Conservation (phyloP, 2,113 vertebrate species). For the Terrapene triunguis region DNA sequence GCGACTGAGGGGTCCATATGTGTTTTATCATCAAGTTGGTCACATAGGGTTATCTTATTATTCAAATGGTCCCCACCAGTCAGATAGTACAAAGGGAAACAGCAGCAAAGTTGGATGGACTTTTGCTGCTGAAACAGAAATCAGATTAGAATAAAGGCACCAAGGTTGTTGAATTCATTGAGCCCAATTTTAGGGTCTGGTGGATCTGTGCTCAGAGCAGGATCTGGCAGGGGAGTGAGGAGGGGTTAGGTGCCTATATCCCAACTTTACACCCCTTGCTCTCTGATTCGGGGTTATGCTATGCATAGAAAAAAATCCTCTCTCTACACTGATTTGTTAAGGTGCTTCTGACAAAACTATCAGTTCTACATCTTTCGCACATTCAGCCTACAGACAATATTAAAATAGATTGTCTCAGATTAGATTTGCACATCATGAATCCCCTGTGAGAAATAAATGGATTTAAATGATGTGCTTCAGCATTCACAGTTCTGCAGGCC, state of each 20-base stretch:
- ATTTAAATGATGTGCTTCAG: constrained; percentile 27
- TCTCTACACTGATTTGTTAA: neutral
- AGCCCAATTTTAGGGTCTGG: neutral
- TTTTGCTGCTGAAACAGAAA: neutral
- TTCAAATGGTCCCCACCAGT: neutral
- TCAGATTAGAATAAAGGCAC: neutral
- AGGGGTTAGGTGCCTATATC: neutral
- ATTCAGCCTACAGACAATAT: neutral
- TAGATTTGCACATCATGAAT: constrained; percentile 5
- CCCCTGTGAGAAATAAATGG: constrained; percentile 12
- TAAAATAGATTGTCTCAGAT: constrained; percentile 12
- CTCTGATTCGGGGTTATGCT: neutral
- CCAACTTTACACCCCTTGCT: neutral
- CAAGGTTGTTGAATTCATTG: neutral
- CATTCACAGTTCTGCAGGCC: neutral
- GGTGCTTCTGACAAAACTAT: neutral
- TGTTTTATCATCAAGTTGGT: neutral
- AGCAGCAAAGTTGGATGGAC: neutral
- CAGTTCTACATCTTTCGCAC: neutral
- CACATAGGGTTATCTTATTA: neutral
- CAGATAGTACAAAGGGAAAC: neutral
- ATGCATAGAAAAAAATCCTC: neutral
- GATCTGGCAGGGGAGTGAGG: neutral
- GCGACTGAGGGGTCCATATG: neutral
- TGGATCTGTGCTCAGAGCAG: neutral